Percentiles rank a stretch among this genome's conserved stretches.
Evolutionary conservation across 1,140 invertebrate species (phyloP).

Genomic region (Bombus picipes): DNA sequence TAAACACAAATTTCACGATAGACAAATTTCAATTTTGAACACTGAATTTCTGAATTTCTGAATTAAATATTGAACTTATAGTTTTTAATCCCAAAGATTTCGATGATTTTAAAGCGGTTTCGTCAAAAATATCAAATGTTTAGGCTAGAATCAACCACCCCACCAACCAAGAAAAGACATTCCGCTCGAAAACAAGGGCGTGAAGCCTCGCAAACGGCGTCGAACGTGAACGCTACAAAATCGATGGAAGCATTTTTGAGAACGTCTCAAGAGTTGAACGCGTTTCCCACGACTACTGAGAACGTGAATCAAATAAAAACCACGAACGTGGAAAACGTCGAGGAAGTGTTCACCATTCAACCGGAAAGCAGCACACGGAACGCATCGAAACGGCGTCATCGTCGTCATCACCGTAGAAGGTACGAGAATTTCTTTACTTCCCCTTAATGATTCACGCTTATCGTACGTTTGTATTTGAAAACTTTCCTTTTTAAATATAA

Average conservation of each 20-base stretch:
- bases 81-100: neutral
- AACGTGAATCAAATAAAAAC: conserved; percentile 27
- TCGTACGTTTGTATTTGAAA: neutral
- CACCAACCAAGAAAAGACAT: conserved; percentile 60
- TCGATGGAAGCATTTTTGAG: conserved; percentile 48
- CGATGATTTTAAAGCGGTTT: neutral
- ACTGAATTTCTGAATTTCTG: neutral
- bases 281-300: conserved; percentile 36
- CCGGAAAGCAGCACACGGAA: conserved; percentile 52
- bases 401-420: conserved; percentile 73
- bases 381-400: conserved; percentile 63
- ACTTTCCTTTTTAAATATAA: neutral
- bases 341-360: conserved; percentile 41
- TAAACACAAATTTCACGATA: too few species aligned
- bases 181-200: conserved; percentile 43
- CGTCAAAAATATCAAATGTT: neutral
- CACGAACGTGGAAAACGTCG: conserved; percentile 20
- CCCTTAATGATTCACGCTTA: neutral
- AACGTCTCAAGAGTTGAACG: conserved; percentile 43
- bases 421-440: conserved; percentile 19
- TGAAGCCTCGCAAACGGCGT: conserved; percentile 13
- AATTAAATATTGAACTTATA: neutral
- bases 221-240: conserved; percentile 41
- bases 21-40: neutral
- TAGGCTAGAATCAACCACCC: conserved; percentile 63